Conservation (phyloP, 2,888 invertebrate genomes). For the Pogonocherus hispidulus region DNA sequence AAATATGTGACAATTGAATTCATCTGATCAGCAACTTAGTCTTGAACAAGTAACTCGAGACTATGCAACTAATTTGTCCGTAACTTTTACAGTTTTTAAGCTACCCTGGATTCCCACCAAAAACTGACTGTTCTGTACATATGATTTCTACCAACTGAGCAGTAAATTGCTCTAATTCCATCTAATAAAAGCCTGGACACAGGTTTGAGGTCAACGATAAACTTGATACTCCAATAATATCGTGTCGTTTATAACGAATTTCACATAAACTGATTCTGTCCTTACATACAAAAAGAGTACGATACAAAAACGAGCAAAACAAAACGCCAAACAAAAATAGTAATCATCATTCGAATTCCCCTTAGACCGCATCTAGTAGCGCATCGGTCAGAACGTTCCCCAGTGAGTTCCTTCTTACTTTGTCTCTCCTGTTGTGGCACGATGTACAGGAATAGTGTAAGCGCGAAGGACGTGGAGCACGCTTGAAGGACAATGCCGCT, state of each 20-base stretch:
- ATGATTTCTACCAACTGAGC: too few relatives aligned
- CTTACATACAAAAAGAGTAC: background rate
- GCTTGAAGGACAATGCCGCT: conserved; percentile 48
- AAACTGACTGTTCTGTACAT: too few relatives aligned
- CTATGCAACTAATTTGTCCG: too few relatives aligned
- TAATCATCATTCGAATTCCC: conserved; percentile 14
- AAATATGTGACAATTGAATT: too few relatives aligned
- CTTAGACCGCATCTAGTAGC: conserved; percentile 4
- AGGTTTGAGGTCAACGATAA: background rate
- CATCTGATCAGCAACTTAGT: too few relatives aligned
- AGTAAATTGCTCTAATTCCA: background rate
- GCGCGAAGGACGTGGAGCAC: background rate
- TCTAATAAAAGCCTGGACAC: background rate
- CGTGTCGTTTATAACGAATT: conserved; percentile 43
- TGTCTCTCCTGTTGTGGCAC: background rate
- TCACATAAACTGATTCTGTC: conserved; percentile 15
- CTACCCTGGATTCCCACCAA: too few relatives aligned
- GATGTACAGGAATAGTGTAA: background rate
- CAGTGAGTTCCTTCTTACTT: background rate
- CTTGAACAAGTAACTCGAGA: too few relatives aligned
- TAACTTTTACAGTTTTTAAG: too few relatives aligned
- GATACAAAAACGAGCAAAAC: conserved; percentile 12
- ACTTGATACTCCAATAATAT: conserved; percentile 16
- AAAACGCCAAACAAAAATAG: conserved; percentile 20
- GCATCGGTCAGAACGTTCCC: background rate